Base-by-base conservation (phyloP, 2,113 vertebrate genomes). In the Patagioenas fasciata region DNA sequence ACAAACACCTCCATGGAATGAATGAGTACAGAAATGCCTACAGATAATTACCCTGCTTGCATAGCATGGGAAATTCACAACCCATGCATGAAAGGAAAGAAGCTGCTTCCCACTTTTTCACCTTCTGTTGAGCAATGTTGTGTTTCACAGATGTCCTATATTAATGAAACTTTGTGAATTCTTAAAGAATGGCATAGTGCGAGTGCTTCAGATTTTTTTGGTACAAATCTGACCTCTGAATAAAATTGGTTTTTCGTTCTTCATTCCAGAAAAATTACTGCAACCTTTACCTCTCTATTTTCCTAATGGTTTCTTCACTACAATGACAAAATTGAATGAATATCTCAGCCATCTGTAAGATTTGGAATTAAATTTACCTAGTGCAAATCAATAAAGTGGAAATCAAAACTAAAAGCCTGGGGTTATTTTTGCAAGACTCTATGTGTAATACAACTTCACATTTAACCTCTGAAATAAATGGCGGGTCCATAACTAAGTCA, bases 371-470 rank as follows among this genome's bases (percentile, higher is more conserved):
- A 95, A 98, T 97, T 96, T 97, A 89, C 90, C 74, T 77, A 56
- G 86, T 85, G 73, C 80, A 94, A 96, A 97, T 98, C 97, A 88
- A 97, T 98, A 97, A 95, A 95, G 89, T 94, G 34, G 89, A 97
- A 97, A 98, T 97, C 86, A 96, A 93, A 97, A 85, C 93, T 93
- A 91, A 97, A 97, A 97, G 96, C 83, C 67, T 81, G 56, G 62
- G 40, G 31, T 94, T 91, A 80, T 92, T 97, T 96, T 91, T 97
- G 69, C 82, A 89, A 87, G 85, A 83, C 64, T 56, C 78, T 84
- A 47, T 67, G 50, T 85, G 50, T 82, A 95, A 93, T 92, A 88
- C 67, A 89, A 83, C 95, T 96, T 92, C 61, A 44, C 90, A 50
- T 94, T 92, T 97, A 97, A 92, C 88, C 95, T 95, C 87, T 53